Evolutionary conservation across 1,140 invertebrate species (phyloP), one percentile per base, ranked within the genome.

Genomic region (Bombus haemorrhoidalis): DNA sequence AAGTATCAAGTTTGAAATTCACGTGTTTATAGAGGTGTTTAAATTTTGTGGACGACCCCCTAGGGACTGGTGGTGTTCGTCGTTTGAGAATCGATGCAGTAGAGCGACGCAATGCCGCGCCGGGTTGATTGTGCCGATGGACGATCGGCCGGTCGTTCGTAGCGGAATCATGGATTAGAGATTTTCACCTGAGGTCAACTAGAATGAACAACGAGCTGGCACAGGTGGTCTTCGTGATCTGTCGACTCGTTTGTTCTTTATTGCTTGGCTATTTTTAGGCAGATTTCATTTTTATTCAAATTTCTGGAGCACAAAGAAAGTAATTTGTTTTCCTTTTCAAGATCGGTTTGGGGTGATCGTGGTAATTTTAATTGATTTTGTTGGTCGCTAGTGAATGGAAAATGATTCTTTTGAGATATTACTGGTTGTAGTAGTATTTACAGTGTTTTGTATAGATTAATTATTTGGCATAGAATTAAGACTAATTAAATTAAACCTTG

Each of bases 161-260:
- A 91, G 93, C 94, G 94, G 94, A 95, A 95, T 87, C 94, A 95
- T 94, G 94, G 94, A 94, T 95, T 95, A 94, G 93, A 94, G 93
- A 94, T 91, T 94, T 86, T 90, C 76, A 86, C 87, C 87, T 88
- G 91, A 91, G 91, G 89, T 92, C 89, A 91, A 89, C 77, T 86
- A 85, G 81, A 85, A 90, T 86, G 89, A 81, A 41, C 72, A 74
- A 86, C 59, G 71, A 75, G 43, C 64, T 74, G 77, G 62, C 28
- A 43, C 74, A 66, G 41, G 72, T 76, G 79, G 59, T 37, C 28
- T 68, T 15, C 62, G 47, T 77, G 72, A 83, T 83, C 28, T 62
- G 57, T 47, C 72, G 25, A 53, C 73, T 66, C 71, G 47, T 53
- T 64, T 75, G 59, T 22, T 37, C 72, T 59, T 73, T 72, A 59